These are phyloP conservation scores for Megalops atlanticus DNA, from an alignment of 2,113 vertebrate species.

Conservation along the genomic window DNA sequence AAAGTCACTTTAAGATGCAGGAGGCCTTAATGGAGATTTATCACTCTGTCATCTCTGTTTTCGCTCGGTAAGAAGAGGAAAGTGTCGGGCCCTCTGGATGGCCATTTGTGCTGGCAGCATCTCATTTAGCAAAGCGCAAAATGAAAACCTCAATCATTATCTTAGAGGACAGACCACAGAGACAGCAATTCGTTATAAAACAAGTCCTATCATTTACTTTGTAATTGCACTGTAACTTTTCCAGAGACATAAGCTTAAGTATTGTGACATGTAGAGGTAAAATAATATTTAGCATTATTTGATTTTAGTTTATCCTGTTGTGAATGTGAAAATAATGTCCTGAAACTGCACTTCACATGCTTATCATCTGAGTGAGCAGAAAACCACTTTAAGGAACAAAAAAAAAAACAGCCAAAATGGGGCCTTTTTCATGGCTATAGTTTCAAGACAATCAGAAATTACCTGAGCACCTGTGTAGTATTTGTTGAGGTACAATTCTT, in stretches of 20 bases:
- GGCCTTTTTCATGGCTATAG: too few species aligned
- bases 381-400: neutral
- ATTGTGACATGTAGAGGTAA: neutral
- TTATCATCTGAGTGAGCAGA: neutral
- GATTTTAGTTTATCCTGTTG: neutral
- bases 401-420: too few species aligned
- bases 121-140: conserved; percentile 19
- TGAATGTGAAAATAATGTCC: neutral
- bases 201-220: neutral
- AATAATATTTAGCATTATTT: neutral
- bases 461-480: too few species aligned
- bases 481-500: too few species aligned
- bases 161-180: conserved; percentile 4
- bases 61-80: conserved; percentile 26
- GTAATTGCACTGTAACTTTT: neutral
- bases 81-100: conserved; percentile 18
- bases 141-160: conserved; percentile 25
- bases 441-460: neutral
- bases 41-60: conserved; percentile 31
- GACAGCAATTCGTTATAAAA: conserved; percentile 13
- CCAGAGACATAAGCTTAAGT: neutral
- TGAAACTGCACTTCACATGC: neutral
- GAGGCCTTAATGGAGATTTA: conserved; percentile 36
- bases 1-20: conserved; percentile 36
- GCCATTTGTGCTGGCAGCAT: neutral